Evolutionary conservation across 2,888 invertebrate species (phyloP).

Genomic region (Cantharis rufa): DNA sequence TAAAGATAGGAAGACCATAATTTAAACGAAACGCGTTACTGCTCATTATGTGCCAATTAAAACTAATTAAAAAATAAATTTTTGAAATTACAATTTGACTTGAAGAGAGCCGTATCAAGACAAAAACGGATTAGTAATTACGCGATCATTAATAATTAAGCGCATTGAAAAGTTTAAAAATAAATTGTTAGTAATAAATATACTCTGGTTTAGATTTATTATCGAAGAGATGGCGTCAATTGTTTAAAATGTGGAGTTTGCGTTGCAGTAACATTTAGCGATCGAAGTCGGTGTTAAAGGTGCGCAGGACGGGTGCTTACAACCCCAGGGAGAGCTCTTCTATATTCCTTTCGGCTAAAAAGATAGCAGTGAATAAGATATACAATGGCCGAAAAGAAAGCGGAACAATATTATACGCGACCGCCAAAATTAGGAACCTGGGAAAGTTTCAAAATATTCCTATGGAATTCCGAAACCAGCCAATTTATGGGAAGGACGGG

Average conservation of each 20-base stretch:
- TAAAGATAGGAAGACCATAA: not conserved
- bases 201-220: not conserved
- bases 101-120: not conserved
- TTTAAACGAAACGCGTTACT: not conserved
- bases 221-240: constrained; percentile 20
- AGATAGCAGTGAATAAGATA: constrained; percentile 37
- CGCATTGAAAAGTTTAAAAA: not conserved
- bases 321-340: constrained; percentile 44
- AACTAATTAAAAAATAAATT: not conserved
- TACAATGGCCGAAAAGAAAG: constrained; percentile 75
- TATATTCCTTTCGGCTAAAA: constrained; percentile 44
- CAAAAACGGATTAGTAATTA: not conserved
- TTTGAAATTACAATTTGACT: not conserved
- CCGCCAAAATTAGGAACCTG: constrained; percentile 83
- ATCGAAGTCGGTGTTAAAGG: constrained; percentile 42
- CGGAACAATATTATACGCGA: constrained; percentile 75
- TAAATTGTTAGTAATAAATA: not conserved
- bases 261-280: constrained; percentile 30
- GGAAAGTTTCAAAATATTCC: constrained; percentile 82
- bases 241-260: constrained; percentile 9
- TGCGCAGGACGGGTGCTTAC: constrained; percentile 45
- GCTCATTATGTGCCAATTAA: not conserved
- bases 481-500: constrained; percentile 91
- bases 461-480: constrained; percentile 91
- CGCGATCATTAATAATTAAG: not conserved